Evolutionary conservation across 2,888 invertebrate species (phyloP), one percentile per base, ranked within the genome.

Genomic region (Oligia strigilis): DNA sequence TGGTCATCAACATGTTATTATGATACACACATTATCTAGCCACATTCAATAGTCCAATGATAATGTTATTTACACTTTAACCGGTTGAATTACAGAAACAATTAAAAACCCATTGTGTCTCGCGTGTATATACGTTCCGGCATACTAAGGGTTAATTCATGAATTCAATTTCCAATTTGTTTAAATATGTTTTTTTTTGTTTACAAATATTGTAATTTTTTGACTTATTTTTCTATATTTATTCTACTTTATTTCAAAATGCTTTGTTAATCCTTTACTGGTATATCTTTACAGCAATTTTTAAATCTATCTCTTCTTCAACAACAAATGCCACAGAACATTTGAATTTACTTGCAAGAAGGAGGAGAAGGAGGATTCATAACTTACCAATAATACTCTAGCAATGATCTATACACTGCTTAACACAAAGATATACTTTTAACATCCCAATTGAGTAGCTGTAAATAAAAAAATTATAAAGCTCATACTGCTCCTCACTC

Each of bases 311-410:
- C 69, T 77, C 85, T 84, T 89, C 75, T 82, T 86, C 77, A 87
- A 86, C 80, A 89, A 90, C 88, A 89, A 89, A 88, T 88, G 85
- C 80, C 75, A 79, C 80, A 84, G 72, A 82, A 86, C 80, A 87
- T 85, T 81, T 84, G 65, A 87, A 89, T 87, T 90, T 81, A 89
- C 88, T 90, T 92, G 88, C 89, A 91, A 85, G 86, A 84, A 88
- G 89, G 84, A 91, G 1, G 1, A 29, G 29, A 29, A 29, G 29
- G 29, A 29, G 29, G 29, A 29, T 90, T 85, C 76, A 36, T 78
- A 83, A 85, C 88, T 90, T 88, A 89, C 79, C 80, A 78, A 88
- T 92, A 93, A 93, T 93, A 94, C 92, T 93, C 92, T 91, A 92
- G 90, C 86, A 91, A 90, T 89, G 89, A 90, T 91, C 88, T 90